Percentiles rank a stretch among this genome's conserved stretches.
Evolutionary conservation across 2,113 vertebrate genomes (phyloP).

Genomic region (Centrocercus urophasianus): DNA sequence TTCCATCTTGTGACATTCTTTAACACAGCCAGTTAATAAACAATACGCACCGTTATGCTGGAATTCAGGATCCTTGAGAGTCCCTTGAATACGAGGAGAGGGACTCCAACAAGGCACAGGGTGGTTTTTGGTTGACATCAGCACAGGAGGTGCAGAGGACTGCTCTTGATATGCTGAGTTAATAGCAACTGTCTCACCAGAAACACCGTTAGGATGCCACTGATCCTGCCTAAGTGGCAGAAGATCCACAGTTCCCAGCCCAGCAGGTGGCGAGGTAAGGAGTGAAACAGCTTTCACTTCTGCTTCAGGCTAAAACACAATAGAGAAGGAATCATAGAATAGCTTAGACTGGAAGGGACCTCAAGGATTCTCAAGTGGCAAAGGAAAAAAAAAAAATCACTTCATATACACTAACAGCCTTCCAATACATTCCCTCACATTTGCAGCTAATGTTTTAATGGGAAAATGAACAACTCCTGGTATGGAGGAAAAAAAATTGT

Average conservation of each 20-base stretch:
- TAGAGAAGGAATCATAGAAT: not conserved
- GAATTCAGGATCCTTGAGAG: slow-evolving; percentile 86
- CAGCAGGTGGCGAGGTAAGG: slow-evolving; percentile 78
- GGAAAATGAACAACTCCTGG: not conserved
- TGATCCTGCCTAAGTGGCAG: slow-evolving; percentile 82
- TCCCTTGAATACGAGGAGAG: slow-evolving; percentile 83
- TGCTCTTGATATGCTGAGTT: slow-evolving; percentile 10
- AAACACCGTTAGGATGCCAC: not conserved
- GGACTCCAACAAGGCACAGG: slow-evolving; percentile 53
- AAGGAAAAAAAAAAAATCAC: not conserved
- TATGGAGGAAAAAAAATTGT: too few relatives aligned
- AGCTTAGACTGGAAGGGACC: too few relatives aligned
- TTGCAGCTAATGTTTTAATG: not conserved
- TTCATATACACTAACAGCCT: not conserved
- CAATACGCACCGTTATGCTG: slow-evolving; percentile 85
- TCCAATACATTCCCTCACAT: not conserved
- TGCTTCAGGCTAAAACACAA: slow-evolving; percentile 60
- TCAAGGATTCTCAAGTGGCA: too few relatives aligned
- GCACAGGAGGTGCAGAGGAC: not conserved
- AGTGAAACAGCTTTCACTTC: not conserved
- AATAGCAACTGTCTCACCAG: slow-evolving; percentile 9
- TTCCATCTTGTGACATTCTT: not conserved
- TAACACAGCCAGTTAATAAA: not conserved
- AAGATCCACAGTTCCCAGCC: slow-evolving; percentile 84
- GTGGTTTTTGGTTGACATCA: not conserved